Conservation (phyloP, 2,797 vertebrate species). For the Smutsia gigantea region DNA sequence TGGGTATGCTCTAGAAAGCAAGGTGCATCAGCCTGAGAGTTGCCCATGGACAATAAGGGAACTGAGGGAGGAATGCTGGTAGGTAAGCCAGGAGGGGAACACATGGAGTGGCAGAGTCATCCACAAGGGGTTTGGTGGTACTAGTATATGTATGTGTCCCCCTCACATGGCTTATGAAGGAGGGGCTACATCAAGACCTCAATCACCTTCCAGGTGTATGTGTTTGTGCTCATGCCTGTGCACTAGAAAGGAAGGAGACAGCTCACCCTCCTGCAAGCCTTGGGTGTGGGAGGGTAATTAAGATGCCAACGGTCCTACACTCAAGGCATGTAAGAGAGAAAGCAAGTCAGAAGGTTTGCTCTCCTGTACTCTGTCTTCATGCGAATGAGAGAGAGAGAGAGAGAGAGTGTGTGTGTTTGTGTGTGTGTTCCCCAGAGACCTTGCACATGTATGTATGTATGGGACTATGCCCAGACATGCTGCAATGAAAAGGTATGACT, state of each 20-base stretch:
- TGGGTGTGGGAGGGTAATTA: constrained; percentile 82
- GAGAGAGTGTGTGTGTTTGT: neutral
- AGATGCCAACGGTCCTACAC: constrained; percentile 79
- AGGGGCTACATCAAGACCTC: neutral
- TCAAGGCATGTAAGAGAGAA: constrained; percentile 82
- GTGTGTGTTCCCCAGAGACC: neutral
- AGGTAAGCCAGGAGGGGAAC: neutral
- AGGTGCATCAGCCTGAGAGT: neutral
- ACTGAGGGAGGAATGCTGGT: neutral
- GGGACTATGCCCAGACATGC: neutral
- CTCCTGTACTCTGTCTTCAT: neutral
- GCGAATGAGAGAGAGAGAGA: neutral
- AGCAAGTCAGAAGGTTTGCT: constrained; percentile 53
- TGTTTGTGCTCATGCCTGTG: neutral
- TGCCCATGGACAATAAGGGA: neutral
- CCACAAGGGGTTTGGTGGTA: neutral
- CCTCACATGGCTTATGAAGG: neutral
- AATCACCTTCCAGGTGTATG: neutral
- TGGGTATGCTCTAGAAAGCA: neutral
- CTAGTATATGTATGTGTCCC: neutral
- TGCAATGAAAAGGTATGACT: neutral
- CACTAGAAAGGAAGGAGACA: constrained; percentile 40
- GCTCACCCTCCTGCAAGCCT: constrained; percentile 79
- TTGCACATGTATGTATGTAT: neutral
- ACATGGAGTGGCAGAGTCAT: neutral